A percentile compares a stretch with the other conserved stretches of the same genome.
These are phyloP conservation scores for Macquaria ambigua DNA, from an alignment of 2,113 vertebrate genomes.

Conservation along the genomic window DNA sequence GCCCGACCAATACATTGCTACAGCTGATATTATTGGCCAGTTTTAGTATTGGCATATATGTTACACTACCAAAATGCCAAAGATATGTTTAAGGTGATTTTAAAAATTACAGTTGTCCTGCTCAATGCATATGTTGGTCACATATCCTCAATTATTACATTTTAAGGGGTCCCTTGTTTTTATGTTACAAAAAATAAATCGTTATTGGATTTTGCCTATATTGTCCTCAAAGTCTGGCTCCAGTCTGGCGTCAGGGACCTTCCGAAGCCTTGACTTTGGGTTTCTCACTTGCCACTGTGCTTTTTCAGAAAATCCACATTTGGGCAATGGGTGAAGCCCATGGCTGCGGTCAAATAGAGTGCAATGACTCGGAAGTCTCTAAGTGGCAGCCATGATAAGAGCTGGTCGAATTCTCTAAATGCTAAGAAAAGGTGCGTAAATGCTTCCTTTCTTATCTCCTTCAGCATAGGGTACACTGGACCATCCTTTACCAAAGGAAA, in stretches of 20 bases:
- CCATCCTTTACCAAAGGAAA: too few relatives aligned
- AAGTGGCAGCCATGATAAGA: too few relatives aligned
- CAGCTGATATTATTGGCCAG: not conserved
- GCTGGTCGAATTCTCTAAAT: too few relatives aligned
- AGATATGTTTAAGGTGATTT: not conserved
- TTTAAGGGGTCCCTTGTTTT: too few relatives aligned
- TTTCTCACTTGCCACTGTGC: not conserved
- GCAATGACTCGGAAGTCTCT: too few relatives aligned
- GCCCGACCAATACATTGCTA: not conserved
- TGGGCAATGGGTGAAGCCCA: not conserved
- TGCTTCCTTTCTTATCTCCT: too few relatives aligned
- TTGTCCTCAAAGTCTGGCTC: not conserved
- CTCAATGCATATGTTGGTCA: not conserved
- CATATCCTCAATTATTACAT: not conserved
- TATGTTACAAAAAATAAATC: too few relatives aligned
- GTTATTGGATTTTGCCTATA: too few relatives aligned
- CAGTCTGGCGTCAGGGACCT: not conserved
- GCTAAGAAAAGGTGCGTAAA: too few relatives aligned
- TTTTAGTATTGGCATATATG: not conserved
- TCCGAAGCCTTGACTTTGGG: not conserved
- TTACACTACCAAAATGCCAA: not conserved
- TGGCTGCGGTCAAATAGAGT: too few relatives aligned
- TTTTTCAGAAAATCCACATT: not conserved
- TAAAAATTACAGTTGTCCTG: not conserved
- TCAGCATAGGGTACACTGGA: too few relatives aligned